Percentiles rank a stretch among this genome's conserved stretches.
phyloP scores from a whole-genome alignment of 2,888 invertebrate species.

The Noctua comes region DNA sequence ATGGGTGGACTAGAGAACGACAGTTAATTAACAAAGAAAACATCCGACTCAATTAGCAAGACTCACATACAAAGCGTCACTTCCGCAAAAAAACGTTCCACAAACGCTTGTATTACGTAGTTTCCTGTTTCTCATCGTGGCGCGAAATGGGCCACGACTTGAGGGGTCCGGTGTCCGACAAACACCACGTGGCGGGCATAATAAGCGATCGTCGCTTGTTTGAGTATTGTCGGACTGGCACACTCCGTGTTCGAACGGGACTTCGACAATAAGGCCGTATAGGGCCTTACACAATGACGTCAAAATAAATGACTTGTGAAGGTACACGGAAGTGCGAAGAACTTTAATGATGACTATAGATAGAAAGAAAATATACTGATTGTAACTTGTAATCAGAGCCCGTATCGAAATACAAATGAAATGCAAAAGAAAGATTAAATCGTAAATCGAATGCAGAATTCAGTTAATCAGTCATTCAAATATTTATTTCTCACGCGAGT shows the following conservation, averaged over 20 bases:
- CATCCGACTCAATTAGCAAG: conserved; percentile 36
- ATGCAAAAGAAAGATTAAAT: neutral
- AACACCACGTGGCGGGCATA: conserved; percentile 51
- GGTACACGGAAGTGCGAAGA: neutral
- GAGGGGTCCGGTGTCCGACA: conserved; percentile 46
- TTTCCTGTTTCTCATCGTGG: conserved; percentile 46
- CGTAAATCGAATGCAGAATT: neutral
- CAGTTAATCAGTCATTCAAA: neutral
- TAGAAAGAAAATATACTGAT: neutral
- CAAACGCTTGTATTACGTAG: conserved; percentile 37
- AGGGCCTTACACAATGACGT: conserved; percentile 13
- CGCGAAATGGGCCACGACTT: conserved; percentile 51
- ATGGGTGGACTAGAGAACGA: neutral
- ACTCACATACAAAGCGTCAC: conserved; percentile 33
- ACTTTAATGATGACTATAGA: neutral
- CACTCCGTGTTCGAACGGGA: conserved; percentile 34
- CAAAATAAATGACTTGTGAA: conserved; percentile 1
- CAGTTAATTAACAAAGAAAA: conserved; percentile 37
- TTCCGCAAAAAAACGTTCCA: conserved; percentile 47
- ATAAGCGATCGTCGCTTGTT: conserved; percentile 32
- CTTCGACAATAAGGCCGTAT: conserved; percentile 29
- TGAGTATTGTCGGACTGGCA: conserved; percentile 16
- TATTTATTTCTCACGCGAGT: conserved; percentile 7
- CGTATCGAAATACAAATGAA: neutral
- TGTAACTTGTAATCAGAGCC: neutral